These are phyloP conservation scores for Liparis tanakae DNA, from an alignment of 2,797 vertebrate species.

Conservation along the genomic window DNA sequence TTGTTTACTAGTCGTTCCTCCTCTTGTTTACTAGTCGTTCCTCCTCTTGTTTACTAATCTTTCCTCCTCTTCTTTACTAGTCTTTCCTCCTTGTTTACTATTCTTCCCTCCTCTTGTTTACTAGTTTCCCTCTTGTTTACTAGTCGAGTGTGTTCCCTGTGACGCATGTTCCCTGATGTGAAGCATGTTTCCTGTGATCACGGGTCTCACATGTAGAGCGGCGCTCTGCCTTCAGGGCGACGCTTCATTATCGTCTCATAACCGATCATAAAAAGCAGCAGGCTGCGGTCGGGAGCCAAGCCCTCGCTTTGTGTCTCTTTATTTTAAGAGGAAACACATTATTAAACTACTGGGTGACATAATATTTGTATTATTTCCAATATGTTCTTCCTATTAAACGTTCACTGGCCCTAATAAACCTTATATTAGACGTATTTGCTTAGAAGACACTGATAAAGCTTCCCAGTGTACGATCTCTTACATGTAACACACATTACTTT, in stretches of 20 bases:
- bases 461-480: not conserved
- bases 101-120: too few relatives aligned
- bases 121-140: too few relatives aligned
- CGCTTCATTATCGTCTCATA: not conserved
- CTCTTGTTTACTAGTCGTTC: too few relatives aligned
- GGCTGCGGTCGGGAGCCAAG: not conserved
- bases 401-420: not conserved
- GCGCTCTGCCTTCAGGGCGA: not conserved
- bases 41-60: too few relatives aligned
- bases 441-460: not conserved
- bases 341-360: not conserved
- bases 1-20: too few relatives aligned
- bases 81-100: too few relatives aligned
- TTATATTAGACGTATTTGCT: not conserved
- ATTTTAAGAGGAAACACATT: not conserved
- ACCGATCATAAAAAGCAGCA: not conserved
- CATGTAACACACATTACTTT: not conserved
- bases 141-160: too few relatives aligned
- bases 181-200: not conserved
- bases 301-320: not conserved
- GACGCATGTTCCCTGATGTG: too few relatives aligned
- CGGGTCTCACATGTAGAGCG: not conserved
- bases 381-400: slow-evolving; percentile 4
- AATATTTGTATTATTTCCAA: too few relatives aligned
- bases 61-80: too few relatives aligned